Evolutionary conservation across 2,888 invertebrate species (phyloP).

Genomic region (Rotaria socialis): DNA sequence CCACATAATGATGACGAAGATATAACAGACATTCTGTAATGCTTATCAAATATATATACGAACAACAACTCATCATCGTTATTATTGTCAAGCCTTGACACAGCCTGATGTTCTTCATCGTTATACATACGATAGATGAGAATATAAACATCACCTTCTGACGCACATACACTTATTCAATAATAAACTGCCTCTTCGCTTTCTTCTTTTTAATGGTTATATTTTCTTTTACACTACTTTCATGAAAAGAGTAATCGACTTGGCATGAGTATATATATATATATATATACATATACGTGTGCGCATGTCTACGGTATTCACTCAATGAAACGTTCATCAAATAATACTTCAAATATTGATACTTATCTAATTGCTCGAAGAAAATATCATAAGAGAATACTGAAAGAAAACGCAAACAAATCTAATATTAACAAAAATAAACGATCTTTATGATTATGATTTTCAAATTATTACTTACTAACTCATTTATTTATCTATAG

Average conservation of each 20-base stretch:
- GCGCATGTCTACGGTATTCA: background rate
- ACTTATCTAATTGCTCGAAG: background rate
- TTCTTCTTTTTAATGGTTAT: background rate
- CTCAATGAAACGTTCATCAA: background rate
- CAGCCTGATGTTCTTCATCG: constrained; percentile 7
- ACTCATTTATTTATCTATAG: background rate
- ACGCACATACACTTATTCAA: background rate
- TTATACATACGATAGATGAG: background rate
- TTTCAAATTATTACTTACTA: background rate
- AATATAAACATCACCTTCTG: constrained; percentile 26
- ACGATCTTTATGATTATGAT: background rate
- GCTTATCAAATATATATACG: background rate
- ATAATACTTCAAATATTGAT: background rate
- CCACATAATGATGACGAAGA: background rate
- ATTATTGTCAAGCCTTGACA: constrained; percentile 11
- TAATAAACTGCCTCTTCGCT: background rate
- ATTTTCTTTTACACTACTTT: background rate
- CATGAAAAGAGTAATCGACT: background rate
- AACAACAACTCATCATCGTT: background rate
- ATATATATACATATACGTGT: too few species aligned
- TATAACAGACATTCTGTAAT: background rate
- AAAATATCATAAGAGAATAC: background rate
- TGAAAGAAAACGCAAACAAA: too few species aligned
- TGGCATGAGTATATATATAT: background rate
- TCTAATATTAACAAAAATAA: background rate